Evolutionary conservation across 2,797 vertebrate species (phyloP).

Genomic region (Staurois parvus): DNA sequence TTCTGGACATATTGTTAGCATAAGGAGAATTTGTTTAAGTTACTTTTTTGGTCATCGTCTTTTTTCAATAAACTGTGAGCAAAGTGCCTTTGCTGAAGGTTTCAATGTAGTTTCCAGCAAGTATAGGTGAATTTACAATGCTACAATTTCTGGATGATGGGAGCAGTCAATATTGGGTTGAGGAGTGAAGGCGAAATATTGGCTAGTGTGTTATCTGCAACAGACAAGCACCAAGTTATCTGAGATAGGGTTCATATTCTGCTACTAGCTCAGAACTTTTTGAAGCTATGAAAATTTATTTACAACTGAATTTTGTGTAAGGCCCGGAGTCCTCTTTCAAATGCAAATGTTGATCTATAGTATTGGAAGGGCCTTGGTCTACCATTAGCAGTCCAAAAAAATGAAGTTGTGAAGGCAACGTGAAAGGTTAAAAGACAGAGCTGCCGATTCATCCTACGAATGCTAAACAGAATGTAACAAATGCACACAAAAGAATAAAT

Average conservation of each 20-base stretch:
- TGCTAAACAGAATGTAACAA: conserved; percentile 2
- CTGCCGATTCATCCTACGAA: background rate
- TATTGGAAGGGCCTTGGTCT: background rate
- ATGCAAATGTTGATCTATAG: background rate
- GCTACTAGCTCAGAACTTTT: background rate
- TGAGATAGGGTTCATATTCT: background rate
- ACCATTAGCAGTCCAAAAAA: background rate
- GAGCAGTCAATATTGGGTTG: background rate
- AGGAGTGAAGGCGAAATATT: background rate
- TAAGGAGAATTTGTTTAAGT: background rate
- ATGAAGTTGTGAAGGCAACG: background rate
- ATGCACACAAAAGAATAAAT: conserved; percentile 8
- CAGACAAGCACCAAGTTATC: background rate
- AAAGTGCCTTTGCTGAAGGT: background rate
- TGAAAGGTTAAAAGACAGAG: background rate
- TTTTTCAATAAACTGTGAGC: no score
- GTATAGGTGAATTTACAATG: no score
- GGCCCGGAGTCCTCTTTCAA: background rate
- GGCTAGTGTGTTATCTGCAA: no score
- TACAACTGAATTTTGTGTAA: background rate
- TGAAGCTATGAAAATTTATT: background rate
- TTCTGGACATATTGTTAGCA: background rate
- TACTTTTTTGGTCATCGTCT: background rate
- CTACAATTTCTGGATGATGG: no score
- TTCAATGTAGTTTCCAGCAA: background rate